Conservation (phyloP, 1,140 invertebrate species). For the Formica selysi region DNA sequence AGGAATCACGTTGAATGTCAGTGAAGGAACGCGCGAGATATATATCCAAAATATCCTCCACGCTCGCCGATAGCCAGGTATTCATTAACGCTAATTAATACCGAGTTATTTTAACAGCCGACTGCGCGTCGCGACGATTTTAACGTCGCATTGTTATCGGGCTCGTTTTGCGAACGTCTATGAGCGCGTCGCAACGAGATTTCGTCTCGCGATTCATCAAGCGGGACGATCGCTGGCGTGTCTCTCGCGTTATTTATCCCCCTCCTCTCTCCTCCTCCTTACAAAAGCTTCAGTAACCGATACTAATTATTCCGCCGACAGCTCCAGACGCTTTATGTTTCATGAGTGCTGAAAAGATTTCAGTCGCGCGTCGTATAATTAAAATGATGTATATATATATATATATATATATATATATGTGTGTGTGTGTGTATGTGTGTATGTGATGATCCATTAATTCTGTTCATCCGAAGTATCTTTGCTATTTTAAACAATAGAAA, state of each 20-base stretch:
- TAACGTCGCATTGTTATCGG: conserved; percentile 53
- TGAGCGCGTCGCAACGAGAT: not conserved
- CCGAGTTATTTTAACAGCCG: conserved; percentile 74
- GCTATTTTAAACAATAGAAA: too few relatives aligned
- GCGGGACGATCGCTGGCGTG: not conserved
- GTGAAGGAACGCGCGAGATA: conserved; percentile 24
- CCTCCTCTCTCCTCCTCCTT: not conserved
- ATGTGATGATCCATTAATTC: too few relatives aligned
- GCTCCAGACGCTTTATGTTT: not conserved
- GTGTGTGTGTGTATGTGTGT: too few relatives aligned
- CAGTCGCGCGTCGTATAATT: too few relatives aligned
- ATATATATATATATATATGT: too few relatives aligned
- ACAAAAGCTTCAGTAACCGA: conserved; percentile 14
- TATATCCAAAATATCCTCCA: conserved; percentile 75
- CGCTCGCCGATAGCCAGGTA: conserved; percentile 79
- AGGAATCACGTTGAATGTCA: not conserved
- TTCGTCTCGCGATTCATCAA: conserved; percentile 55
- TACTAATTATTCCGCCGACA: conserved; percentile 43
- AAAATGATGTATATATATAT: too few relatives aligned
- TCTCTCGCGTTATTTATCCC: not conserved
- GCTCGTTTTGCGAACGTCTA: conserved; percentile 52
- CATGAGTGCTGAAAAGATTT: conserved; percentile 10
- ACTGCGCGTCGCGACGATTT: conserved; percentile 7
- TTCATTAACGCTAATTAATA: conserved; percentile 84
- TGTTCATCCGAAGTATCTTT: too few relatives aligned